These are phyloP conservation scores for Mustela lutreola DNA, from an alignment of 2,113 vertebrate genomes.

Conservation along the genomic window DNA sequence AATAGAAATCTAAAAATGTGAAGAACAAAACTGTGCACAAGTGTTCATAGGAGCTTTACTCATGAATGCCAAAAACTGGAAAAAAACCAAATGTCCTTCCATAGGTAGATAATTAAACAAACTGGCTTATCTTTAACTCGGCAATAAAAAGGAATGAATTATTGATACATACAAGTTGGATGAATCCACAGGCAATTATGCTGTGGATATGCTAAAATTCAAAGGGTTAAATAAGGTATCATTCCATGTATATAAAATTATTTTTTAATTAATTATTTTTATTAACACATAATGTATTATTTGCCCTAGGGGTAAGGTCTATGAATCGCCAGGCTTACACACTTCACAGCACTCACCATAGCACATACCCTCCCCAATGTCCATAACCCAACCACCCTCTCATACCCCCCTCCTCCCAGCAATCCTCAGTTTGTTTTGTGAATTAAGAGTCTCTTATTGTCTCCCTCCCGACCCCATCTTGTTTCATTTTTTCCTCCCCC, in stretches of 20 bases:
- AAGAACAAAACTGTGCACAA: neutral
- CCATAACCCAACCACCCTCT: too few relatives aligned
- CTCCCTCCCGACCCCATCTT: too few relatives aligned
- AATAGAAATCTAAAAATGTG: slow-evolving; percentile 3
- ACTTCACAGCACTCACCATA: too few relatives aligned
- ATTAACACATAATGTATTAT: too few relatives aligned
- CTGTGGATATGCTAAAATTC: neutral
- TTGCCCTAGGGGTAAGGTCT: too few relatives aligned
- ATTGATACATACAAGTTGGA: neutral
- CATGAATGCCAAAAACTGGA: neutral
- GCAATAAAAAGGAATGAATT: neutral
- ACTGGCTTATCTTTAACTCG: neutral
- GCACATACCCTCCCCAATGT: too few relatives aligned
- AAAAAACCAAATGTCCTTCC: neutral
- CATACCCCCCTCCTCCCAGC: too few relatives aligned
- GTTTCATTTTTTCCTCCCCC: too few relatives aligned
- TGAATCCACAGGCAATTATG: neutral
- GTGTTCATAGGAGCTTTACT: neutral
- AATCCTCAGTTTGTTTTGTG: too few relatives aligned
- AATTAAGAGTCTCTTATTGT: too few relatives aligned
- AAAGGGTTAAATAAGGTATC: neutral
- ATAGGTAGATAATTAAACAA: neutral
- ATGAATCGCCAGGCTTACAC: too few relatives aligned
- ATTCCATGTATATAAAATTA: neutral
- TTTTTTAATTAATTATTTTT: neutral